These are phyloP conservation scores for Halocynthia aurantium DNA, from an alignment of 23 tunicate genomes.

Conservation along the genomic window DNA sequence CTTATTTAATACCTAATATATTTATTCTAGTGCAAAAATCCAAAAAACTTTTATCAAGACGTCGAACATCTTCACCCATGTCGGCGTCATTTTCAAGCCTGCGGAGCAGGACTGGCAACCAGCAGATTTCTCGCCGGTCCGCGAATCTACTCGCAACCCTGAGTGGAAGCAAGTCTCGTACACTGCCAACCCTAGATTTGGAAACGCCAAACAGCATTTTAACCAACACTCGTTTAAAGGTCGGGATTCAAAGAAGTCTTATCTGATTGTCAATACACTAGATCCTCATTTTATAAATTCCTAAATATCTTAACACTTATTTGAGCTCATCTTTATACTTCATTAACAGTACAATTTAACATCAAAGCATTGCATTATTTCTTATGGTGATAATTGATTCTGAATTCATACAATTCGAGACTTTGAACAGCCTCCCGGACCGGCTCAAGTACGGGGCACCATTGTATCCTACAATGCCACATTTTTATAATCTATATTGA, in stretches of 20 bases:
- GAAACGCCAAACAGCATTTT: conserved; percentile 87
- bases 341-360: no score
- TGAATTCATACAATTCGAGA: no score
- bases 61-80: conserved; percentile 35
- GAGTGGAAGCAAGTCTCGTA: background rate
- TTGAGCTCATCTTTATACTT: background rate
- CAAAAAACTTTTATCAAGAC: conserved; percentile 7
- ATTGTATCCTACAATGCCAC: no score
- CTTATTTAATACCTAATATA: background rate
- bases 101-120: conserved; percentile 5
- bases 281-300: background rate
- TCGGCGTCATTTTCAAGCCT: conserved; percentile 20
- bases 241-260: conserved; percentile 15
- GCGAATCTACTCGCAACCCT: background rate
- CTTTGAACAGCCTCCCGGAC: no score
- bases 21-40: conserved; percentile 10
- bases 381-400: no score
- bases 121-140: conserved; percentile 10
- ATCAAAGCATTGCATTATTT: no score
- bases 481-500: no score
- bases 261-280: background rate
- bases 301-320: background rate
- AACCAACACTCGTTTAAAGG: conserved; percentile 73
- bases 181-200: conserved; percentile 33
- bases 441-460: no score